phyloP scores from a whole-genome alignment of 2,113 vertebrate genomes.

The Phalacrocorax aristotelis region DNA sequence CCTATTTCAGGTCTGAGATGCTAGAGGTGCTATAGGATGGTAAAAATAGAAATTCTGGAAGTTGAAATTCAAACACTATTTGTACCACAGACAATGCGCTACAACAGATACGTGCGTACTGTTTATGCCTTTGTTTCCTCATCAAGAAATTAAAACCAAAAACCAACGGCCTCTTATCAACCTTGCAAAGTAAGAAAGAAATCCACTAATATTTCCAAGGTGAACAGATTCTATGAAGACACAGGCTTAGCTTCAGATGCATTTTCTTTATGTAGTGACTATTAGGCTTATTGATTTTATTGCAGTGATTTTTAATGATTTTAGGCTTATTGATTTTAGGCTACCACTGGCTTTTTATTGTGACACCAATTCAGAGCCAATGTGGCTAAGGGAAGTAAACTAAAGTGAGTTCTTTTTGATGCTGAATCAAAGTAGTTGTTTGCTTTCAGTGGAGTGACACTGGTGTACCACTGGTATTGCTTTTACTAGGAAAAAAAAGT shows the following conservation, averaged over 20 bases:
- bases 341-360: not conserved
- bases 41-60: not conserved
- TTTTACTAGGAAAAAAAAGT: not conserved
- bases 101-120: not conserved
- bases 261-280: not conserved
- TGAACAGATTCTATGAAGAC: not conserved
- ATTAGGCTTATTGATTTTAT: slow-evolving; percentile 7
- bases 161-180: not conserved
- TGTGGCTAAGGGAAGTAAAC: not conserved
- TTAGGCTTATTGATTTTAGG: not conserved
- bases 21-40: not conserved
- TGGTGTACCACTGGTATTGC: not conserved
- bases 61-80: not conserved
- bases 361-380: not conserved
- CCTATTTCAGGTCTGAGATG: not conserved
- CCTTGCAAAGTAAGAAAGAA: not conserved
- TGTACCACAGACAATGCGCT: not conserved
- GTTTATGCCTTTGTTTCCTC: not conserved
- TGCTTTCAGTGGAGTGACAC: not conserved
- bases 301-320: not conserved
- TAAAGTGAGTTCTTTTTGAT: not conserved
- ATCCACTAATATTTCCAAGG: not conserved
- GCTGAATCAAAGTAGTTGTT: not conserved
- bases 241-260: not conserved
- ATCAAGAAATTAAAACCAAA: not conserved